These are phyloP conservation scores for Trachurus trachurus DNA, from an alignment of 2,797 vertebrate genomes.

Conservation along the genomic window DNA sequence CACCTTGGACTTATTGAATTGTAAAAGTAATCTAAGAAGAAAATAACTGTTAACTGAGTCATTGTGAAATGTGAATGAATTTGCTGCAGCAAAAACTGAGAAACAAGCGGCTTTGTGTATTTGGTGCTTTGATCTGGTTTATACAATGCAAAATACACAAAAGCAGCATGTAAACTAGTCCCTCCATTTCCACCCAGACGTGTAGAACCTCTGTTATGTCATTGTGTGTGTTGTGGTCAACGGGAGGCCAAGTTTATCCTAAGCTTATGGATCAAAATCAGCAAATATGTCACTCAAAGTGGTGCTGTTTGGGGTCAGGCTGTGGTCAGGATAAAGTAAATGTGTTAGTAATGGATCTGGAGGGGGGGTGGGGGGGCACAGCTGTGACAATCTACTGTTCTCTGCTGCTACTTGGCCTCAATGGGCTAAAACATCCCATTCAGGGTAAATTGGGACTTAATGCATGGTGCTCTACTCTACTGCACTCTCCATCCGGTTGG, in stretches of 20 bases:
- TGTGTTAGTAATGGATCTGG: constrained; percentile 45
- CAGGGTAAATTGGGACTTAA: constrained; percentile 73
- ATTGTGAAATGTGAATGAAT: too few relatives aligned
- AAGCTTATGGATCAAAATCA: constrained; percentile 25
- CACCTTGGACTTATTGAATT: not conserved
- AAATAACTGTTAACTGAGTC: too few relatives aligned
- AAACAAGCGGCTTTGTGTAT: not conserved
- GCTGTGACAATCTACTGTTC: constrained; percentile 53
- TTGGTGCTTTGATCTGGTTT: not conserved
- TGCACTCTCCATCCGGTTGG: constrained; percentile 70
- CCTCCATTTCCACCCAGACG: not conserved
- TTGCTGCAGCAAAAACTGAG: not conserved
- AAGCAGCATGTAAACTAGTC: too few relatives aligned
- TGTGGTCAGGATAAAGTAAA: constrained; percentile 31
- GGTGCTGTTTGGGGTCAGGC: constrained; percentile 2
- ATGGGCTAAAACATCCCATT: constrained; percentile 65
- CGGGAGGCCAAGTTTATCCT: not conserved
- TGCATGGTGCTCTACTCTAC: constrained; percentile 56
- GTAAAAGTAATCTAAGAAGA: too few relatives aligned
- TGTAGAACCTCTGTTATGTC: not conserved
- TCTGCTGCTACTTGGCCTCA: constrained; percentile 47
- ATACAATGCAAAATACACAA: not conserved
- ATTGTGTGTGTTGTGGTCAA: not conserved
- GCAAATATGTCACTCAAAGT: constrained; percentile 19
- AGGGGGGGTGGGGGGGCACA: constrained; percentile 30